Percentiles rank a stretch among this genome's conserved stretches.
These are phyloP conservation scores for Catocala nupta DNA, from an alignment of 2,888 invertebrate genomes.

Conservation along the genomic window DNA sequence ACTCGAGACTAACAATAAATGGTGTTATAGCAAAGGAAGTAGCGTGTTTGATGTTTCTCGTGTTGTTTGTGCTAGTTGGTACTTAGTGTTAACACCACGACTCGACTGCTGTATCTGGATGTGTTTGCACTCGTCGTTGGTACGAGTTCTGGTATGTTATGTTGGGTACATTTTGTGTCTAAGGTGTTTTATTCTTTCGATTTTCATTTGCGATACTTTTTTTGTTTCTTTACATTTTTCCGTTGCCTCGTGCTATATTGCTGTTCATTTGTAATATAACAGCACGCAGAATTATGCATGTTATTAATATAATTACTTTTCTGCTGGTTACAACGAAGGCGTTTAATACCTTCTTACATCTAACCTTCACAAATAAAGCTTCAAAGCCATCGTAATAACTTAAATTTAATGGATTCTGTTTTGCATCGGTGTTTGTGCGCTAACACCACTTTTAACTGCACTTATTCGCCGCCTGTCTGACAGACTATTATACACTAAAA, in stretches of 20 bases:
- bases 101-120: conserved; percentile 53
- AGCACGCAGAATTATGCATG: too few species aligned
- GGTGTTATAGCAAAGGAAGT: conserved; percentile 40
- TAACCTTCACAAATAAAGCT: too few species aligned
- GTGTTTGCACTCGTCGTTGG: conserved; percentile 43
- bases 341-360: too few species aligned
- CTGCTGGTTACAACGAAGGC: too few species aligned
- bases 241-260: too few species aligned
- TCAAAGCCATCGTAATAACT: too few species aligned
- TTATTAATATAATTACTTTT: too few species aligned
- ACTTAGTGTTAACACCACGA: conserved; percentile 5
- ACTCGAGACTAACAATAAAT: conserved; percentile 49
- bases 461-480: too few species aligned
- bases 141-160: conserved; percentile 75
- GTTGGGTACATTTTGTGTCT: conserved; percentile 84
- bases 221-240: conserved; percentile 23
- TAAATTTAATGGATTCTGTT: too few species aligned
- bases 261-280: too few species aligned
- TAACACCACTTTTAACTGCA: too few species aligned
- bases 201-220: conserved; percentile 28
- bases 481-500: neutral
- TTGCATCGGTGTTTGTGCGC: too few species aligned
- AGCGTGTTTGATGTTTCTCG: conserved; percentile 37
- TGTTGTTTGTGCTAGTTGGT: conserved; percentile 4
- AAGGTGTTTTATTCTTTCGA: conserved; percentile 35